Evolutionary conservation across 2,113 vertebrate species (phyloP).

Genomic region (Litocranius walleri): DNA sequence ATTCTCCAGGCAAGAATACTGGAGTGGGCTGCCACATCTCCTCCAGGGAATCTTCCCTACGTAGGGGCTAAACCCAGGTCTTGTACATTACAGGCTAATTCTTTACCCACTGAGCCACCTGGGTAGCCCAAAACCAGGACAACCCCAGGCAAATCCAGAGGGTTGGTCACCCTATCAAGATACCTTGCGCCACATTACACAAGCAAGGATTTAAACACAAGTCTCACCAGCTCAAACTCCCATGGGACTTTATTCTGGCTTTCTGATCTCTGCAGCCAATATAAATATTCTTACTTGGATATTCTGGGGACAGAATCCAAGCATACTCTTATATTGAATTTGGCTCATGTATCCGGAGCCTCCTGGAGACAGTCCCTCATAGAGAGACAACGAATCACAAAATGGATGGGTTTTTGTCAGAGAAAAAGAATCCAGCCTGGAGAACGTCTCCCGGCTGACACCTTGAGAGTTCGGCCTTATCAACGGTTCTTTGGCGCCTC

Average conservation of each 20-base stretch:
- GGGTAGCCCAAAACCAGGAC: background rate
- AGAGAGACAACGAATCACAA: background rate
- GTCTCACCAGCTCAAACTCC: background rate
- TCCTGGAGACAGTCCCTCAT: background rate
- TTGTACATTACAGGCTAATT: background rate
- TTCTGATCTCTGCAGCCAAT: background rate
- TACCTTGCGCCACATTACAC: background rate
- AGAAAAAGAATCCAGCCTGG: background rate
- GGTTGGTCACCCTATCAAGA: background rate
- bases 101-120: background rate
- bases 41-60: background rate
- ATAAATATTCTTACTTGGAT: background rate
- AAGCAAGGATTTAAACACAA: background rate
- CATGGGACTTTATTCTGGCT: background rate
- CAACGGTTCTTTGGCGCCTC: constrained; percentile 11
- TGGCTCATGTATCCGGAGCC: background rate
- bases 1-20: background rate
- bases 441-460: background rate
- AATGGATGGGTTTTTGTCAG: background rate
- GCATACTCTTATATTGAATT: background rate
- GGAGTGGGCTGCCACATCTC: background rate
- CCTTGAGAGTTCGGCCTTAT: background rate
- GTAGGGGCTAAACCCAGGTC: background rate
- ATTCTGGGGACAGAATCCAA: background rate
- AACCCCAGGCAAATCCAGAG: background rate